Evolutionary conservation across 2,113 vertebrate species (phyloP).

Genomic region (Rhineura floridana): DNA sequence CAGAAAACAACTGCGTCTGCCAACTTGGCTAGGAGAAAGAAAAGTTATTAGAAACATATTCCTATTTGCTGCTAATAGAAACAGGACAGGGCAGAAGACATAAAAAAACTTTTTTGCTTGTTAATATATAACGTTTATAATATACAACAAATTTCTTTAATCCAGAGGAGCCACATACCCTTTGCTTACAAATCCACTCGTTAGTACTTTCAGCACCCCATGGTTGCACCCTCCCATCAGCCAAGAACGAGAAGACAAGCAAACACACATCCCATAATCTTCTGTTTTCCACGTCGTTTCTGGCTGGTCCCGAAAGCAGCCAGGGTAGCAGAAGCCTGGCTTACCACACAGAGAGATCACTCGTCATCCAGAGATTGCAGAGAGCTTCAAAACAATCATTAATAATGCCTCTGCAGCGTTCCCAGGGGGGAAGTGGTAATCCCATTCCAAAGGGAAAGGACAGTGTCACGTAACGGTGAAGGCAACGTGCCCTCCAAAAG

Average conservation of each 20-base stretch:
- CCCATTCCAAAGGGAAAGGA: rapidly evolving
- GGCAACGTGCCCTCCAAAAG: not conserved
- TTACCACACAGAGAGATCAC: slow-evolving; percentile 9
- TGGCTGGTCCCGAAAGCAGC: not conserved
- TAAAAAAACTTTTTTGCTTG: slow-evolving; percentile 24
- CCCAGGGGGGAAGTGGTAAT: not conserved
- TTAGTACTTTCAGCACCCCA: slow-evolving; percentile 22
- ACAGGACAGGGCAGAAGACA: slow-evolving; percentile 15
- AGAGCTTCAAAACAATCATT: not conserved
- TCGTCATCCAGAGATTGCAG: rapidly evolving
- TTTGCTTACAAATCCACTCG: slow-evolving; percentile 38
- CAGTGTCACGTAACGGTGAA: rapidly evolving
- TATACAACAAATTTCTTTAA: slow-evolving; percentile 50
- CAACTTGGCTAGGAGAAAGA: slow-evolving; percentile 48
- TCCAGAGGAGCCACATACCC: slow-evolving; percentile 33
- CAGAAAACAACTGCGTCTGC: slow-evolving; percentile 17
- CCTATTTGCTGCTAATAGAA: not conserved
- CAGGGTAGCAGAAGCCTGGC: not conserved
- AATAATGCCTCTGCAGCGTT: rapidly evolving
- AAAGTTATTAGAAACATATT: slow-evolving; percentile 57
- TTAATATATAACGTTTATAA: slow-evolving; percentile 60
- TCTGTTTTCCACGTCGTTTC: not conserved
- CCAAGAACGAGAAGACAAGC: slow-evolving; percentile 20
- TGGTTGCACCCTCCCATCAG: not conserved
- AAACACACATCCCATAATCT: slow-evolving; percentile 1